These are phyloP conservation scores for Ctenoplectra terminalis DNA, from an alignment of 1,140 invertebrate species.

Conservation along the genomic window DNA sequence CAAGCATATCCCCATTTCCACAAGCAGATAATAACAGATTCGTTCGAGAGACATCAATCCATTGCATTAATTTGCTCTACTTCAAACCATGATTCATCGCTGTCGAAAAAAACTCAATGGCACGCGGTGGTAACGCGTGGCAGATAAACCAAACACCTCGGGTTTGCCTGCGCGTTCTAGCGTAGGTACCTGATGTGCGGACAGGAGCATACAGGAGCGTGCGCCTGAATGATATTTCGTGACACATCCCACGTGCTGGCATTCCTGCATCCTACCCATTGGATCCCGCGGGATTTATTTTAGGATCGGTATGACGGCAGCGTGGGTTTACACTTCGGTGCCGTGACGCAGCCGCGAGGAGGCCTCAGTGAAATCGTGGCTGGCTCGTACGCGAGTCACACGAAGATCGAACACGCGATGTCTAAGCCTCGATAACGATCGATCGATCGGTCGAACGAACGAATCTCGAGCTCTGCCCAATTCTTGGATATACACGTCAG, in stretches of 20 bases:
- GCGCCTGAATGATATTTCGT: slow-evolving; percentile 68
- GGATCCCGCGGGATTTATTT: slow-evolving; percentile 80
- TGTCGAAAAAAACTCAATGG: no score
- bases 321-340: slow-evolving; percentile 55
- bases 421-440: background rate
- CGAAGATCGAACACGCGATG: slow-evolving; percentile 23
- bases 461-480: background rate
- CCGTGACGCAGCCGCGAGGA: slow-evolving; percentile 30
- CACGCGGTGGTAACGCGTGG: no score
- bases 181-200: slow-evolving; percentile 9
- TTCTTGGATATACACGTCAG: background rate
- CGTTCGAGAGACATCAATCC: no score
- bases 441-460: background rate
- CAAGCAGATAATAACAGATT: no score
- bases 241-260: slow-evolving; percentile 76
- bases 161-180: no score
- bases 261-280: slow-evolving; percentile 74
- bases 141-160: no score
- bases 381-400: slow-evolving; percentile 44
- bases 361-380: slow-evolving; percentile 58
- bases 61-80: no score
- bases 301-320: slow-evolving; percentile 77
- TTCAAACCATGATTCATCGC: no score
- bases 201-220: background rate
- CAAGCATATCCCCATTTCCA: no score